Evolutionary conservation across 2,113 vertebrate species (phyloP), one percentile per base, ranked within the genome.

Genomic region (Datnioides undecimradiatus): DNA sequence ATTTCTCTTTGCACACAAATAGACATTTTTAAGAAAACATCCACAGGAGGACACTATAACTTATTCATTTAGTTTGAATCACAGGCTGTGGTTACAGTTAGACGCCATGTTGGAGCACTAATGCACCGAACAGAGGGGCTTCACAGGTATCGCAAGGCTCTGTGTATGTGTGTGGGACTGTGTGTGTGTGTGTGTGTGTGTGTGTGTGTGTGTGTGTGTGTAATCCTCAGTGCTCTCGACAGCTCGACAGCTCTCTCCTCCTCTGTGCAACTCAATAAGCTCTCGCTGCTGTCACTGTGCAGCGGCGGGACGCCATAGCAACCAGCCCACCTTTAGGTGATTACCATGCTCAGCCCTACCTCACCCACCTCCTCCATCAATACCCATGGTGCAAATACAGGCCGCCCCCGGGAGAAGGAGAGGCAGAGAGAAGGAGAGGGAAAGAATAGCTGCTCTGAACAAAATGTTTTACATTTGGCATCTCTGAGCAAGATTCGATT

Each of bases 221-320:
- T 76, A 60, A 72, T 79, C 62, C 62, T 83, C 64, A 46, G 60
- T 46, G 68, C 74, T 82, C 86, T 76, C 73, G 68, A 87, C 87
- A 86, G 73, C 79, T 92, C 88, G 85, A 94, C 93, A 94, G 91
- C 89, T 89, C 92, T 86, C 82, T 85, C 86, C 84, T 92, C 83
- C 87, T 87, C 88, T 90, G 85, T 89, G 76, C 41, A 90, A 76
- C 91, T 96, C 94, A 92, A 87, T 91, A 90, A 88, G 91, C 87
- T 62, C 82, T 84, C 88, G 88, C 94, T 95, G 95, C 94, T 95
- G 94, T 94, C 94, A 90, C 72, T 88, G 93, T 92, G 93, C 94
- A 90, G 21, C 1, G 85, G 92, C 0, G 90, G 92, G 93, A 94
- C 79, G 45, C 70, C 89, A 82, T 91, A 51, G 88, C 79, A 89